Conservation (phyloP, 2,888 invertebrate genomes). For the Amphipyra berbera region DNA sequence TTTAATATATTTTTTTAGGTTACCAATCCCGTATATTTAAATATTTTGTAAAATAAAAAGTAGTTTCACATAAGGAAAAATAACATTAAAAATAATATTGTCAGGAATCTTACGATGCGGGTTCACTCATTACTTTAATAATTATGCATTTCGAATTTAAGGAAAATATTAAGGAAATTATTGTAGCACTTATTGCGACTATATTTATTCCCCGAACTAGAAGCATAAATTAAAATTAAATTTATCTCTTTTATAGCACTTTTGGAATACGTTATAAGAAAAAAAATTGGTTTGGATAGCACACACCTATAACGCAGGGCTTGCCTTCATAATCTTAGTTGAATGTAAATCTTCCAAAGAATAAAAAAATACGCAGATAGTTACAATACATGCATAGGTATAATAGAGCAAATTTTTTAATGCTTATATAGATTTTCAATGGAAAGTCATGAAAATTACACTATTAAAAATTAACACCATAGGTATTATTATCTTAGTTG, state of each 20-base stretch:
- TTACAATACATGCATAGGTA: too few species aligned
- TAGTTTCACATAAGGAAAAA: neutral
- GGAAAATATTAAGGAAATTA: conserved; percentile 23
- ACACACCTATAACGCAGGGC: conserved; percentile 15
- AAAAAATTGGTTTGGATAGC: neutral
- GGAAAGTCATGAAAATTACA: too few species aligned
- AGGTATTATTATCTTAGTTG: too few species aligned
- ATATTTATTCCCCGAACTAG: neutral
- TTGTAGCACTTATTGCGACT: neutral
- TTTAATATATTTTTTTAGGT: too few species aligned
- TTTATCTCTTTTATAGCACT: too few species aligned
- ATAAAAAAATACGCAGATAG: conserved; percentile 14
- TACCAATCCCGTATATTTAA: too few species aligned
- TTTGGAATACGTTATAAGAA: too few species aligned
- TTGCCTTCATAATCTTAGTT: conserved; percentile 33
- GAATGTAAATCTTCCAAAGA: conserved; percentile 41
- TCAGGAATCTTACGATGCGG: conserved; percentile 36
- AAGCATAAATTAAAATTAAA: neutral
- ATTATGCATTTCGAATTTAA: conserved; percentile 8
- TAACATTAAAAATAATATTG: neutral
- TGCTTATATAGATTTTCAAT: too few species aligned
- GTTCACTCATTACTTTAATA: conserved; percentile 25
- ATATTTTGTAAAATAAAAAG: neutral
- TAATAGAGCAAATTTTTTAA: too few species aligned
- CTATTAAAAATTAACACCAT: too few species aligned